Conservation (phyloP, 1,140 invertebrate species). For the Papilio helenus region DNA sequence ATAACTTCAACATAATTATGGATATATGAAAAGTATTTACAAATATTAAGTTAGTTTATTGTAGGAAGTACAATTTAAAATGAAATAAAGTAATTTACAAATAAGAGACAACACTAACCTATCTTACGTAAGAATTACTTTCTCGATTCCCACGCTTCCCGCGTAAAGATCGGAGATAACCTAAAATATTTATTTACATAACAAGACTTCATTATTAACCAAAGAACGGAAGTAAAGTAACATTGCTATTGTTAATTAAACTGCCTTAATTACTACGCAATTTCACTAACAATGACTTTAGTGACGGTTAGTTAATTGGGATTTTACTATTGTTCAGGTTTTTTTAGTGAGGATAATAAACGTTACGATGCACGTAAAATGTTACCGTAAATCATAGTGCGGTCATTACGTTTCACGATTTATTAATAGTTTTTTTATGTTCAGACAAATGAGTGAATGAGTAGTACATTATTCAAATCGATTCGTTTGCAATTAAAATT, state of each 20-base stretch:
- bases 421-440: slow-evolving; percentile 2
- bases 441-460: not conserved
- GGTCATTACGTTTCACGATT: not conserved
- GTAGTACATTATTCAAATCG: not conserved
- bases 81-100: not conserved
- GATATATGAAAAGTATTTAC: too few species aligned
- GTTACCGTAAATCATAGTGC: not conserved
- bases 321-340: slow-evolving; percentile 32
- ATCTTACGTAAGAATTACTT: not conserved
- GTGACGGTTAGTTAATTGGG: slow-evolving; percentile 24
- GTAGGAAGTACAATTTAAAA: not conserved
- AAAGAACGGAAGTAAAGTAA: not conserved
- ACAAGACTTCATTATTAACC: slow-evolving; percentile 10
- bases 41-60: too few species aligned
- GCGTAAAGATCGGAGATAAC: slow-evolving; percentile 1
- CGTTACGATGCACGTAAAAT: slow-evolving; percentile 32
- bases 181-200: slow-evolving; percentile 25
- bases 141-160: not conserved
- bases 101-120: not conserved
- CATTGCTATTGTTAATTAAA: slow-evolving; percentile 11
- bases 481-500: not conserved
- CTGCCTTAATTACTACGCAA: slow-evolving; percentile 1
- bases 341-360: not conserved
- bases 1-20: not conserved
- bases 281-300: slow-evolving; percentile 20